phyloP scores from a whole-genome alignment of 2,888 invertebrate genomes.

The Tetragonisca angustula region DNA sequence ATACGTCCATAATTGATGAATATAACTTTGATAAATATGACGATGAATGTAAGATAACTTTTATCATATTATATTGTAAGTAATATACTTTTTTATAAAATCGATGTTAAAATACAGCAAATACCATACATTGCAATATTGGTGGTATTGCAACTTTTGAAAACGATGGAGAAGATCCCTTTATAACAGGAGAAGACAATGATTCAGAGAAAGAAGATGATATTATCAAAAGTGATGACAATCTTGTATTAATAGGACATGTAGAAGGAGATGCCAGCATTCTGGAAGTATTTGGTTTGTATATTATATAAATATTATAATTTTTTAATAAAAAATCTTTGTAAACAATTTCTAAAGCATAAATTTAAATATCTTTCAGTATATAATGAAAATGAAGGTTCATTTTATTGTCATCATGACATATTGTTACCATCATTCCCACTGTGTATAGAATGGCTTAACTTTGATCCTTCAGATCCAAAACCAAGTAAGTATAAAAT shows the following conservation, averaged over 20 bases:
- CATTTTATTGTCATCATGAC: constrained; percentile 97
- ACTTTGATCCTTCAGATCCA: constrained; percentile 92
- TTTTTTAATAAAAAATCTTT: constrained; percentile 1
- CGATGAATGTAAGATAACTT: constrained; percentile 86
- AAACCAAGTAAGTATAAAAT: constrained; percentile 85
- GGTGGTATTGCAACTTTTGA: constrained; percentile 75
- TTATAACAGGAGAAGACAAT: constrained; percentile 78
- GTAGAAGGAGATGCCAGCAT: constrained; percentile 94
- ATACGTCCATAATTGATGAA: constrained; percentile 85
- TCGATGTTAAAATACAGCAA: constrained; percentile 80
- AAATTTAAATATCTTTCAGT: constrained; percentile 86
- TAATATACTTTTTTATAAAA: not conserved
- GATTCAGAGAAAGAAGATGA: constrained; percentile 95
- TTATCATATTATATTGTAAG: constrained; percentile 10
- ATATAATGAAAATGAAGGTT: constrained; percentile 94
- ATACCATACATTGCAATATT: constrained; percentile 76
- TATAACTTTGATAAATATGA: constrained; percentile 91
- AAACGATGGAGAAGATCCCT: constrained; percentile 76
- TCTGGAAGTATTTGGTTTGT: constrained; percentile 93
- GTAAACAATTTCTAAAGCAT: not conserved
- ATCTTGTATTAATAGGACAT: constrained; percentile 94
- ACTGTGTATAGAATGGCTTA: constrained; percentile 96
- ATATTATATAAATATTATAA: not conserved
- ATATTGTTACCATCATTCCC: constrained; percentile 95
- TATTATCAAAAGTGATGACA: constrained; percentile 94